phyloP scores from a whole-genome alignment of 2,888 invertebrate species.

The Desoria tigrina region DNA sequence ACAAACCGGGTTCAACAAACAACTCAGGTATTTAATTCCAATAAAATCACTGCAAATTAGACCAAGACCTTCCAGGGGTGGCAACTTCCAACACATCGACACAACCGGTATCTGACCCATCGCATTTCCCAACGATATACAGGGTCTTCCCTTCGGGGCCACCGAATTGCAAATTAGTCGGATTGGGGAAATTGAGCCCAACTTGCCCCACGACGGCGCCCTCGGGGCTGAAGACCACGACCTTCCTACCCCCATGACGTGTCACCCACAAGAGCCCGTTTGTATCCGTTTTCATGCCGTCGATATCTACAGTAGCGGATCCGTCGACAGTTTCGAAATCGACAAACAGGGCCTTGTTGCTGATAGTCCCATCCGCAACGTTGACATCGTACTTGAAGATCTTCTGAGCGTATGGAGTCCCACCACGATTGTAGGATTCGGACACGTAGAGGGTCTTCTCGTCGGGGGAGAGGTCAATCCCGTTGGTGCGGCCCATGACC shows the following conservation, averaged over 20 bases:
- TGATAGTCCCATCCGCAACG: constrained; percentile 30
- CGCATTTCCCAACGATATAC: constrained; percentile 44
- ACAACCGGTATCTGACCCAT: constrained; percentile 31
- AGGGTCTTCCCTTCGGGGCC: constrained; percentile 36
- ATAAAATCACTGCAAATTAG: constrained; percentile 25
- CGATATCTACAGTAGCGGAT: constrained; percentile 31
- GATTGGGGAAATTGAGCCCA: constrained; percentile 41
- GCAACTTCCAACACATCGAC: constrained; percentile 37
- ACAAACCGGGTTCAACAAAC: too few species aligned
- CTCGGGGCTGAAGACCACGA: constrained; percentile 30
- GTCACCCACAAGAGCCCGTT: constrained; percentile 42
- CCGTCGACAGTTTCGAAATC: constrained; percentile 38
- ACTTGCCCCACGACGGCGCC: constrained; percentile 39
- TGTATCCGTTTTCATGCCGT: constrained; percentile 45
- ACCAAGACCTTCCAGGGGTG: constrained; percentile 42
- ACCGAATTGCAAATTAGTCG: constrained; percentile 48
- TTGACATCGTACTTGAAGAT: constrained; percentile 45
- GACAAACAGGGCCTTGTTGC: constrained; percentile 38
- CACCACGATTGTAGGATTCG: constrained; percentile 40
- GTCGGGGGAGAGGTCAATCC: constrained; percentile 47
- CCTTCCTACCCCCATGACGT: constrained; percentile 41
- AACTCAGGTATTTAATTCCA: too few species aligned
- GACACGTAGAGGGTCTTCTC: constrained; percentile 43
- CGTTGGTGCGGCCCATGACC: constrained; percentile 48
- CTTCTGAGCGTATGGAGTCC: constrained; percentile 36